Evolutionary conservation across 2,797 vertebrate genomes (phyloP), one percentile per base, ranked within the genome.

Genomic region (Rhabdomys pumilio): DNA sequence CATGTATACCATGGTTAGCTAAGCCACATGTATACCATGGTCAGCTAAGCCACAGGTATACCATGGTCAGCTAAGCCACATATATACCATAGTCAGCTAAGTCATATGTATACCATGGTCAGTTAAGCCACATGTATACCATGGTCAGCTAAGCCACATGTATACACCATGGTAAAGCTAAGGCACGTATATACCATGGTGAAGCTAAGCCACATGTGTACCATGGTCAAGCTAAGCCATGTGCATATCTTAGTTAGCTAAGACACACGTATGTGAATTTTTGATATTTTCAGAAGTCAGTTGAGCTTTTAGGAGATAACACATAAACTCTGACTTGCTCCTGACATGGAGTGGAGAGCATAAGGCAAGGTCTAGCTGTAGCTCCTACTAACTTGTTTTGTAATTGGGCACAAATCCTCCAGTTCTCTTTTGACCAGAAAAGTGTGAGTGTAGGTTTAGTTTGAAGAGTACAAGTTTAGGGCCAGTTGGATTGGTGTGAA

Each of bases 221-320:
- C 31, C 12, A 55, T 80, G 31, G 10, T 55, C 9, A 80, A 50
- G 5, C 53, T 81, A 61, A 57, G 34, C 34, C 9, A 81, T 3
- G 20, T 59, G 14, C 17, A 19, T 59, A 61, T n/a, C 12, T 3
- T 61, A 57, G n/a, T 29, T 1, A 61, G 73, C 26, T 67, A 86
- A 89, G 88, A 44, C 41, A 47, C n/a, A 20, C 76, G 73, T 34
- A 10, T 81, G 75, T 38, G 9, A 24, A 44, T 81, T 24, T 88
- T 83, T 91, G 83, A 96, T 63, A 76, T 34, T 85, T 55, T 96
- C 57, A 82, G 81, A 77, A 92, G 86, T 89, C 38, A 82, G 67
- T 53, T 41, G 22, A 44, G 8, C n/a, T 44, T 92, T 55, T 76
- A 10, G 63, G 34, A 53, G 47, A 13, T 75, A 34, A 17, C 4